Conservation (phyloP, 2,888 invertebrate species). For the Philereme vetulata region DNA sequence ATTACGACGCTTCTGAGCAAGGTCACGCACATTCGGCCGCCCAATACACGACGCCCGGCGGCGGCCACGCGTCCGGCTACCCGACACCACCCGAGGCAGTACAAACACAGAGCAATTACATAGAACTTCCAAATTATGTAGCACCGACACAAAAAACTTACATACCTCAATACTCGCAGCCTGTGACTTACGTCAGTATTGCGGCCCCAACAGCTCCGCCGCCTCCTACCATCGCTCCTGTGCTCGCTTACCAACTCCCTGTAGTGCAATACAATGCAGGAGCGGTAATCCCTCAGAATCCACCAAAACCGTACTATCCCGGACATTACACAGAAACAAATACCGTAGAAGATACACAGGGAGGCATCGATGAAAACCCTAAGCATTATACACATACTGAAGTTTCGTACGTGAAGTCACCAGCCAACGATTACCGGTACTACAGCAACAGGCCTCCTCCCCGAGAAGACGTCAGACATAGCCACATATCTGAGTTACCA, state of each 20-base stretch:
- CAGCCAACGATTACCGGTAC: conserved; percentile 56
- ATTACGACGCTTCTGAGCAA: conserved; percentile 61
- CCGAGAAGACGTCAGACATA: conserved; percentile 59
- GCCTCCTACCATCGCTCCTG: conserved; percentile 57
- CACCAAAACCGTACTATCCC: conserved; percentile 59
- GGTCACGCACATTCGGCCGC: conserved; percentile 45
- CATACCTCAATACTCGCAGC: conserved; percentile 54
- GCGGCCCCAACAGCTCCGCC: conserved; percentile 55
- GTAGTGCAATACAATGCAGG: conserved; percentile 56
- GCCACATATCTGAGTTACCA: conserved; percentile 60
- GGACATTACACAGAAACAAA: conserved; percentile 60
- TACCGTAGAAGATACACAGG: conserved; percentile 56
- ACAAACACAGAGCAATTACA: conserved; percentile 62
- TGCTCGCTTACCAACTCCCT: conserved; percentile 64
- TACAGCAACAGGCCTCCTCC: conserved; percentile 63
- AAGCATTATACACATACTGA: conserved; percentile 62
- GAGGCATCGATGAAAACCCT: conserved; percentile 54
- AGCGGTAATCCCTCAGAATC: conserved; percentile 53
- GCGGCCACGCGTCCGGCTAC: conserved; percentile 48
- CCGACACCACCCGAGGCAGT: conserved; percentile 55
- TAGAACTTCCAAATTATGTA: conserved; percentile 63
- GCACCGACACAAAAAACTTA: conserved; percentile 60
- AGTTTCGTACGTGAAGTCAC: conserved; percentile 49
- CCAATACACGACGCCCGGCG: conserved; percentile 51
- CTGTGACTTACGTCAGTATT: conserved; percentile 62